Base-by-base conservation (phyloP, 2,888 invertebrate genomes). In the Petrolisthes manimaculis region DNA sequence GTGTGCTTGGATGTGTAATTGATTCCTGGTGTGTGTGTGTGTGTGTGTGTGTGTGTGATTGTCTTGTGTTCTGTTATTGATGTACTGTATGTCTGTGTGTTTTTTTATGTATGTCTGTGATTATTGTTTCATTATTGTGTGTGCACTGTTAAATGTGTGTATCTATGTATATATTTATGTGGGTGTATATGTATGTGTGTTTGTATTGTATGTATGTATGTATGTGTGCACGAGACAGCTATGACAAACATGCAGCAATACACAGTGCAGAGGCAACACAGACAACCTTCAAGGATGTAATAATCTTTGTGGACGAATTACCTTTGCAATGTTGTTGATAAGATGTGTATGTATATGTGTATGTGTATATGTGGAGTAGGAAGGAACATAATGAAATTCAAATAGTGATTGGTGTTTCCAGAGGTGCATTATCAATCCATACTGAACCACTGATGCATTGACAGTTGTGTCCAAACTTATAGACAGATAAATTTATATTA, bases 301-400 rank as follows among this genome's bases (percentile, higher is more conserved):
- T 99, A 91, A 95, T 95, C 91, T 99, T 99, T 94, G 99, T 99
- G 21, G 98, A 99, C 94, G 96, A 98, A 93, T n/a, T 99, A 99
- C 94, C 94, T 99, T 78, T 97, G 97, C 92, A 98, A 98, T 93
- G 97, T 97, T 89, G 92, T 97, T 51, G 96, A 96, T 71, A 96
- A 96, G 93, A 96, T n/a, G n/a, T n/a, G n/a, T n/a, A n/a, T n/a
- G n/a, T n/a, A n/a, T n/a, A n/a, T n/a, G n/a, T n/a, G n/a, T n/a
- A n/a, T n/a, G n/a, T n/a, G n/a, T n/a, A n/a, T n/a, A n/a, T n/a
- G n/a, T n/a, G n/a, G n/a, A n/a, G 37, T 37, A 37, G 37, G 37
- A 2, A 37, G 37, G 37, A 37, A 37, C 37, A 37, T 37, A 37
- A 37, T 37, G 37, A 37, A 37, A 37, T 37, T 1, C 1, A 37